These are phyloP conservation scores for Catharus bicknelli DNA, from an alignment of 2,113 vertebrate species.

Conservation along the genomic window DNA sequence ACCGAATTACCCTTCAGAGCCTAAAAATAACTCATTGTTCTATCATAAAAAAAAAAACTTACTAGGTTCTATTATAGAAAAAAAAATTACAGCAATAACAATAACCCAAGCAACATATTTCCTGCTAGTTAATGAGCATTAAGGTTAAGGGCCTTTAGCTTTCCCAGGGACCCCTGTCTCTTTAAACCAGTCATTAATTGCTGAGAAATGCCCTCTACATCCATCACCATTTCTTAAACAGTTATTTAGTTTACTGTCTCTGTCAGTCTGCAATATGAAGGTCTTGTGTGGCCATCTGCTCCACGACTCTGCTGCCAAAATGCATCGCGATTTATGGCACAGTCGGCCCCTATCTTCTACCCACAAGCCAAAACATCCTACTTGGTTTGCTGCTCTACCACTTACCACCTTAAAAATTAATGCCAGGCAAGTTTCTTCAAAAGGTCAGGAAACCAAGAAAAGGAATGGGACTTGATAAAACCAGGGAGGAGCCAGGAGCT, in stretches of 20 bases:
- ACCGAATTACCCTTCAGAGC: not conserved
- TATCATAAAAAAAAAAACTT: not conserved
- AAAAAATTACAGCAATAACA: constrained; percentile 7
- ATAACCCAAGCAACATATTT: constrained; percentile 14
- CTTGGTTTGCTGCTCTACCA: constrained; percentile 2
- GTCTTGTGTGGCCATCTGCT: constrained; percentile 44
- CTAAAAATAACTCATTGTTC: constrained; percentile 34
- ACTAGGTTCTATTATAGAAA: not conserved
- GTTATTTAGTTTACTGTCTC: constrained; percentile 44
- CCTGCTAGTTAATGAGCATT: constrained; percentile 29
- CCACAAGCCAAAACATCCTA: constrained; percentile 21
- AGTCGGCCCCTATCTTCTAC: not conserved
- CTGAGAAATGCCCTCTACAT: constrained; percentile 41
- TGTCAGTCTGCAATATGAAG: constrained; percentile 39
- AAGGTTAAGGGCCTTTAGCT: constrained; percentile 37
- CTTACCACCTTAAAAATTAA: constrained; percentile 10
- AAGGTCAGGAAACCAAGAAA: not conserved
- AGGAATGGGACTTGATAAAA: not conserved
- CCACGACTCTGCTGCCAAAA: constrained; percentile 23
- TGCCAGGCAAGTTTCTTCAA: not conserved
- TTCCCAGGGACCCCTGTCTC: not conserved
- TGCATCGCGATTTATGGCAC: not conserved
- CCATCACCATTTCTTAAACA: constrained; percentile 18
- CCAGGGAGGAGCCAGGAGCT: constrained; percentile 36
- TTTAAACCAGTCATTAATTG: constrained; percentile 49